These are phyloP conservation scores for Mythimna loreyi DNA, from an alignment of 2,888 invertebrate species.

Conservation along the genomic window DNA sequence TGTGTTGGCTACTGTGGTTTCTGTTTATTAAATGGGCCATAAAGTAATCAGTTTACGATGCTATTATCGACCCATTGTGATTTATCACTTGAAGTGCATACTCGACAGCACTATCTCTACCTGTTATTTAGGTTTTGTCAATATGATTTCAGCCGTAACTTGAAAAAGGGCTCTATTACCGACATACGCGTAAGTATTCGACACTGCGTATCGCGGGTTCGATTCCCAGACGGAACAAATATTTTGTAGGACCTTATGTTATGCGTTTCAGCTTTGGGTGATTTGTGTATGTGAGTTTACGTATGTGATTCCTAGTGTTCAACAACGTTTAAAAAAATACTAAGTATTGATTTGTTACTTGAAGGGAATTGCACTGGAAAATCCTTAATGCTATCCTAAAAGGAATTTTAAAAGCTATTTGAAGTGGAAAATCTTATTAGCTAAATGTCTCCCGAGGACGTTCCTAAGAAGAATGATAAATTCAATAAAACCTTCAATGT, in stretches of 20 bases:
- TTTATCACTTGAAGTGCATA: constrained; percentile 19
- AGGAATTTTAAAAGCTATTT: constrained; percentile 42
- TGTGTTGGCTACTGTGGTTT: background rate
- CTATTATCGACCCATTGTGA: constrained; percentile 15
- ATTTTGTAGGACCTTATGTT: too few species aligned
- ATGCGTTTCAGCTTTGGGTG: too few species aligned
- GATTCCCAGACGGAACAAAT: too few species aligned
- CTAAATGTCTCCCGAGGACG: constrained; percentile 49
- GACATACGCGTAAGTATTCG: too few species aligned
- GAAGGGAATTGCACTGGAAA: constrained; percentile 14
- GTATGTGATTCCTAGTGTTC: too few species aligned
- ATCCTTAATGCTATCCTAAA: background rate
- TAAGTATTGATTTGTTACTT: background rate
- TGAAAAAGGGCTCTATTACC: background rate
- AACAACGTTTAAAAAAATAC: too few species aligned
- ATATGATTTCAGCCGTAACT: constrained; percentile 1
- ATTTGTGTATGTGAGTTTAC: too few species aligned
- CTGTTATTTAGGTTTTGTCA: background rate
- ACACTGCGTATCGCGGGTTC: too few species aligned
- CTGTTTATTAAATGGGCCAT: constrained; percentile 12
- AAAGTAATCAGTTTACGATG: constrained; percentile 23
- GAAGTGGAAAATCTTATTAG: constrained; percentile 58
- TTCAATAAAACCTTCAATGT: constrained; percentile 43
- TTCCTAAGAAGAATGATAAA: constrained; percentile 43
- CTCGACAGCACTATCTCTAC: background rate